Evolutionary conservation across 2,888 invertebrate genomes (phyloP).

Genomic region (Seladonia tumulorum): DNA sequence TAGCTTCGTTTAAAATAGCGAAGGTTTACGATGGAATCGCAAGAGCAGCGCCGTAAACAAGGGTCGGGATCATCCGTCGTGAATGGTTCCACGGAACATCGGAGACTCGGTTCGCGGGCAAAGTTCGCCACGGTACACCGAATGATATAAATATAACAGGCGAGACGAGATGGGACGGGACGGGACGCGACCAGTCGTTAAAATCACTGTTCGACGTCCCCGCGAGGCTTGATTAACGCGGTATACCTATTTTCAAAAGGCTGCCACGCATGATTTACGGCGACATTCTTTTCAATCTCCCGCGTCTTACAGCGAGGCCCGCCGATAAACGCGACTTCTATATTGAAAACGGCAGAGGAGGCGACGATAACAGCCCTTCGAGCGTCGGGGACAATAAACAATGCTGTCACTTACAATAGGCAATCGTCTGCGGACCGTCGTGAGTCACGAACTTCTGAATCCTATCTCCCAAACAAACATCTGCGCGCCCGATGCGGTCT

Average conservation of each 20-base stretch:
- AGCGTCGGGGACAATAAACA: not conserved
- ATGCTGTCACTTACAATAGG: not conserved
- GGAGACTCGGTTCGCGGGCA: conserved; percentile 10
- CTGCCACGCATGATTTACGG: conserved; percentile 41
- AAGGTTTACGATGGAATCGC: conserved; percentile 4
- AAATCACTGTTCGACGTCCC: conserved; percentile 44
- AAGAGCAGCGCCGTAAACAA: not conserved
- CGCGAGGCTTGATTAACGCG: conserved; percentile 36
- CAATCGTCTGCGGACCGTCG: not conserved
- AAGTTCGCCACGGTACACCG: conserved; percentile 11
- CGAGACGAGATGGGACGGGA: not conserved
- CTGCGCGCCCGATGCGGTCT: not conserved
- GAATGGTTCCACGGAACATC: not conserved
- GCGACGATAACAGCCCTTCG: not conserved
- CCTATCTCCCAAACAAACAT: not conserved
- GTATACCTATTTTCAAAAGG: conserved; percentile 36
- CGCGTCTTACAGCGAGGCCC: not conserved
- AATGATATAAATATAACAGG: conserved; percentile 38
- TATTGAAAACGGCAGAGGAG: not conserved
- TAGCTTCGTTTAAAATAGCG: not conserved
- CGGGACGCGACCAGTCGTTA: conserved; percentile 34
- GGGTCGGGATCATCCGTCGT: not conserved
- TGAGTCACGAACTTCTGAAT: not conserved
- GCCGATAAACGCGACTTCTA: not conserved
- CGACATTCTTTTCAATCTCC: conserved; percentile 17